phyloP scores from a whole-genome alignment of 2,888 invertebrate species.

The Drosophila quinaria region DNA sequence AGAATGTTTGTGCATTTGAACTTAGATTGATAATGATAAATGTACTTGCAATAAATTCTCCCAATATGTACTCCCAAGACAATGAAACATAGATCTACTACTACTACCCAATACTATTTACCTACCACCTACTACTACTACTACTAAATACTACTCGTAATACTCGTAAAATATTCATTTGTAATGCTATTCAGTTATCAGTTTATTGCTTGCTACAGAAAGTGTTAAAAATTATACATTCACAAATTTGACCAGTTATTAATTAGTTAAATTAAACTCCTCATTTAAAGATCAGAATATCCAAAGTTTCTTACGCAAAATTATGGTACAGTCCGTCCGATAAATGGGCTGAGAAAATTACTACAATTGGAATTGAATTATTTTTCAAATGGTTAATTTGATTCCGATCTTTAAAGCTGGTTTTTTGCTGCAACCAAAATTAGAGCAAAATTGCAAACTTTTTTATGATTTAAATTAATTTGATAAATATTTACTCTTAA shows the following conservation, averaged over 20 bases:
- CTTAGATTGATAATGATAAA: conserved; percentile 53
- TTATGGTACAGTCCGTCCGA: conserved; percentile 26
- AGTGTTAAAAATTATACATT: conserved; percentile 15
- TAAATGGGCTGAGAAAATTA: conserved; percentile 3
- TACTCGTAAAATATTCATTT: conserved; percentile 54
- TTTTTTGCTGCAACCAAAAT: conserved; percentile 11
- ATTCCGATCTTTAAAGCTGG: conserved; percentile 42
- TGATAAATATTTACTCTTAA: conserved; percentile 2
- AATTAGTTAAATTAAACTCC: conserved; percentile 6
- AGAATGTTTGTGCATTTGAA: conserved; percentile 57
- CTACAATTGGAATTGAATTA: conserved; percentile 15
- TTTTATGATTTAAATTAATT: conserved; percentile 12
- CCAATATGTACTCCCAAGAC: conserved; percentile 8
- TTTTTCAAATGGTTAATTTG: conserved; percentile 3
- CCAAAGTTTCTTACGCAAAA: conserved; percentile 3
- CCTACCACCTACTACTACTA: conserved; percentile 29
- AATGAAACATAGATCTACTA: conserved; percentile 35
- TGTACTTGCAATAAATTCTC: conserved; percentile 44
- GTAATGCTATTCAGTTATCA: conserved; percentile 55
- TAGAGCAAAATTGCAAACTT: conserved; percentile 31
- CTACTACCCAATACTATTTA: conserved; percentile 34
- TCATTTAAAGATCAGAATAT: conserved; percentile 46
- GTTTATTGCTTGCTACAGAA: conserved; percentile 55
- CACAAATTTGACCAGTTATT: conserved; percentile 2
- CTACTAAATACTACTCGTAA: conserved; percentile 25